Conservation (phyloP, 1,140 invertebrate species). For the Leptopilina boulardi region DNA sequence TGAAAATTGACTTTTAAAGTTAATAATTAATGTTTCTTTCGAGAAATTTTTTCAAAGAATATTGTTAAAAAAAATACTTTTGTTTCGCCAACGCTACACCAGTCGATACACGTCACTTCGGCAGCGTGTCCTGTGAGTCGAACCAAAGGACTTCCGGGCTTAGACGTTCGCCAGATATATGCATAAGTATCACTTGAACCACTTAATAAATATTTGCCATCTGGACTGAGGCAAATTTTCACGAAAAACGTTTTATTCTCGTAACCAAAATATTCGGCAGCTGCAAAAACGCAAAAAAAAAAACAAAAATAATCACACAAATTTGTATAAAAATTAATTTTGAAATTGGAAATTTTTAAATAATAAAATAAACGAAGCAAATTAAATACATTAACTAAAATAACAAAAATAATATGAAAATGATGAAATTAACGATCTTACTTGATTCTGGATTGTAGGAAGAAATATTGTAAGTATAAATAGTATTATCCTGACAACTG, state of each 20-base stretch:
- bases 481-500: slow-evolving; percentile 89
- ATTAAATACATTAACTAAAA: too few species aligned
- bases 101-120: slow-evolving; percentile 90
- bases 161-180: slow-evolving; percentile 88
- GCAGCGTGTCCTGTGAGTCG: slow-evolving; percentile 84
- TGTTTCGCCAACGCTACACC: slow-evolving; percentile 78
- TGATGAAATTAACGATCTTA: slow-evolving; percentile 54
- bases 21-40: neutral
- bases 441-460: slow-evolving; percentile 82
- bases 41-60: too few species aligned
- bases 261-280: slow-evolving; percentile 79
- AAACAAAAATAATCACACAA: slow-evolving; percentile 7
- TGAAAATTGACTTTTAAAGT: neutral
- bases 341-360: too few species aligned
- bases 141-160: slow-evolving; percentile 80
- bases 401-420: too few species aligned
- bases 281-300: slow-evolving; percentile 57
- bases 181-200: slow-evolving; percentile 90
- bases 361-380: too few species aligned
- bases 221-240: slow-evolving; percentile 86
- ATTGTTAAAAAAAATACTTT: slow-evolving; percentile 75
- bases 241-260: slow-evolving; percentile 89
- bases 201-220: slow-evolving; percentile 87
- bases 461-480: slow-evolving; percentile 89
- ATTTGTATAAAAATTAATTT: slow-evolving; percentile 3